These are phyloP conservation scores for Nemoura dubitans DNA, from an alignment of 2,888 invertebrate species.

Conservation along the genomic window DNA sequence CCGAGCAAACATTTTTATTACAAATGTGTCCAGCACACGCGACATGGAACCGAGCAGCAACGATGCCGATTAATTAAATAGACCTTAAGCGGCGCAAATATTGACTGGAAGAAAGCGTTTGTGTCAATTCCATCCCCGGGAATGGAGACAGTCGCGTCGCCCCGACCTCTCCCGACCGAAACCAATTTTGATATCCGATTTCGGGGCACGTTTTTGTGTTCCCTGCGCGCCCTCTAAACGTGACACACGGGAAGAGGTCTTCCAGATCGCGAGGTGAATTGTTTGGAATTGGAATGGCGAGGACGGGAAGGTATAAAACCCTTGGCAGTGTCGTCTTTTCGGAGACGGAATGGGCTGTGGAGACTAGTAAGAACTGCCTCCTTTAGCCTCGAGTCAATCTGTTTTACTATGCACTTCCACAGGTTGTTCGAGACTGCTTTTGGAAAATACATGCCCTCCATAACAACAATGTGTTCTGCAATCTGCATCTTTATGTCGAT, in stretches of 20 bases:
- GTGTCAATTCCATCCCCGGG: background rate
- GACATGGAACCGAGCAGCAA: background rate
- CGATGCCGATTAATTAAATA: background rate
- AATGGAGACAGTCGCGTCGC: constrained; percentile 37
- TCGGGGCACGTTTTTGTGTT: constrained; percentile 47
- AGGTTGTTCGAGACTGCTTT: constrained; percentile 31
- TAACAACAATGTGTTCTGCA: constrained; percentile 30
- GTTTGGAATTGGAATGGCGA: constrained; percentile 34
- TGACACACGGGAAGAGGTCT: constrained; percentile 42
- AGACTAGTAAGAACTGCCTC: constrained; percentile 33
- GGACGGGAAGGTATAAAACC: background rate
- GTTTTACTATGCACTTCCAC: constrained; percentile 40
- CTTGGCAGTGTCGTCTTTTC: constrained; percentile 7
- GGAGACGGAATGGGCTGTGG: constrained; percentile 38
- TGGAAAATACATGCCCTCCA: constrained; percentile 14
- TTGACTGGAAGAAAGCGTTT: background rate
- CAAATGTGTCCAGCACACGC: background rate
- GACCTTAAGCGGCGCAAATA: background rate
- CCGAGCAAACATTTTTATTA: background rate
- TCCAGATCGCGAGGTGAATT: constrained; percentile 37
- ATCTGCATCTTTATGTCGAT: constrained; percentile 38
- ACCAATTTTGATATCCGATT: constrained; percentile 49
- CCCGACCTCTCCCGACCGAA: constrained; percentile 32
- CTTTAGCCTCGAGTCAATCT: constrained; percentile 30
- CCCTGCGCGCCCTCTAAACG: constrained; percentile 43